Evolutionary conservation across 2,113 vertebrate species (phyloP).

Genomic region (Sialia sialis): DNA sequence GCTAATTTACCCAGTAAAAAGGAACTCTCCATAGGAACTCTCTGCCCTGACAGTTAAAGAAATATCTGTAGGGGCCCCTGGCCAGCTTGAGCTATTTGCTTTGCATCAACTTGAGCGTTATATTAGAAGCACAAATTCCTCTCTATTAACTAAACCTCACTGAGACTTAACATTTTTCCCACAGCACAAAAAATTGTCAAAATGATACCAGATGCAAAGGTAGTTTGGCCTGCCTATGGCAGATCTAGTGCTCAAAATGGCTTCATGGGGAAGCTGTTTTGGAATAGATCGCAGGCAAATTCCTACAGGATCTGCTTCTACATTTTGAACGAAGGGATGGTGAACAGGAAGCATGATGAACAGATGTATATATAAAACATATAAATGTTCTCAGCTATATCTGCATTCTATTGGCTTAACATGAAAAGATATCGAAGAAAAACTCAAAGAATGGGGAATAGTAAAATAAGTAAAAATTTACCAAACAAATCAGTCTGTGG

Average conservation of each 20-base stretch:
- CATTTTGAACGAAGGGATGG: not conserved
- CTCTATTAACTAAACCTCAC: not conserved
- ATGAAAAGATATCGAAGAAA: not conserved
- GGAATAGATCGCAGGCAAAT: not conserved
- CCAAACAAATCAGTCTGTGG: not conserved
- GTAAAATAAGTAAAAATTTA: not conserved
- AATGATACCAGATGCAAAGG: not conserved
- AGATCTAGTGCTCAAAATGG: not conserved
- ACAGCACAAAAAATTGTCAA: not conserved
- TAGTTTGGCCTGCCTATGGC: not conserved
- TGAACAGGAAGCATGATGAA: not conserved
- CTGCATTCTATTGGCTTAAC: not conserved
- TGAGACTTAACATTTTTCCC: not conserved
- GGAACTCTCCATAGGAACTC: not conserved
- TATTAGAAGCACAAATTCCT: not conserved
- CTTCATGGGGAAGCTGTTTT: not conserved
- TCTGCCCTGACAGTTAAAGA: not conserved
- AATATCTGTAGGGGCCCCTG: not conserved
- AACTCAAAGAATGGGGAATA: not conserved
- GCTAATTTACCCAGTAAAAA: not conserved
- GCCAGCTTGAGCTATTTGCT: not conserved
- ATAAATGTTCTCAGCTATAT: not conserved
- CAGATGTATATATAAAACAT: not conserved
- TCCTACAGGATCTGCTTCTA: not conserved
- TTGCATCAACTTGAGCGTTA: not conserved